Conservation (phyloP, 2,113 vertebrate genomes). For the Symphodus melops region DNA sequence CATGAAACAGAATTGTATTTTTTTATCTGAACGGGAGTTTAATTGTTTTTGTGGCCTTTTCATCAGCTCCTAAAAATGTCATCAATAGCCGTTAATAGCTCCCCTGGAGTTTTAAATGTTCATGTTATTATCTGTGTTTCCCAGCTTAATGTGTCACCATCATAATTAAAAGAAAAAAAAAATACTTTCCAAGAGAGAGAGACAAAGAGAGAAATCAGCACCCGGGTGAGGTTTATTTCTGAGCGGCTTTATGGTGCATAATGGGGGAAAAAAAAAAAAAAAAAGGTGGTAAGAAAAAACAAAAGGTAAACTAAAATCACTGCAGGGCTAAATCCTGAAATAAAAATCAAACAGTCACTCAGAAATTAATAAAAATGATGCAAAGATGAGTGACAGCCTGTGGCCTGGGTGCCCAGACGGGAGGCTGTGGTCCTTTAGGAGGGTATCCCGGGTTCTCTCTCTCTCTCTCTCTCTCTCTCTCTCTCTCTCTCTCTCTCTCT, state of each 20-base stretch:
- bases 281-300: neutral
- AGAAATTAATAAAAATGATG: too few species aligned
- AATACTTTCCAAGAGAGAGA: neutral
- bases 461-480: too few species aligned
- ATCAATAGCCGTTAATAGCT: slow-evolving; percentile 14
- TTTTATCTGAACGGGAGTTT: slow-evolving; percentile 1
- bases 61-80: slow-evolving; percentile 7
- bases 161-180: neutral
- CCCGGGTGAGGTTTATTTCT: neutral
- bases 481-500: too few species aligned
- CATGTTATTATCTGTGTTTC: neutral
- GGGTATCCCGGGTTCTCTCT: too few species aligned
- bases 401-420: too few species aligned
- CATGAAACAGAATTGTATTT: neutral
- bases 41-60: slow-evolving; percentile 26
- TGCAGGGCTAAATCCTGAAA: neutral
- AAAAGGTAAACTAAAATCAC: neutral
- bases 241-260: neutral
- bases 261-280: too few species aligned
- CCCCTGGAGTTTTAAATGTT: slow-evolving; percentile 19
- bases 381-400: too few species aligned
- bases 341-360: too few species aligned
- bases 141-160: neutral
- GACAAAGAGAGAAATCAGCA: neutral
- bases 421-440: too few species aligned